Percentiles rank a stretch among this genome's conserved stretches.
Conservation (phyloP, 2,113 vertebrate species). For the Oreotrochilus melanogaster region DNA sequence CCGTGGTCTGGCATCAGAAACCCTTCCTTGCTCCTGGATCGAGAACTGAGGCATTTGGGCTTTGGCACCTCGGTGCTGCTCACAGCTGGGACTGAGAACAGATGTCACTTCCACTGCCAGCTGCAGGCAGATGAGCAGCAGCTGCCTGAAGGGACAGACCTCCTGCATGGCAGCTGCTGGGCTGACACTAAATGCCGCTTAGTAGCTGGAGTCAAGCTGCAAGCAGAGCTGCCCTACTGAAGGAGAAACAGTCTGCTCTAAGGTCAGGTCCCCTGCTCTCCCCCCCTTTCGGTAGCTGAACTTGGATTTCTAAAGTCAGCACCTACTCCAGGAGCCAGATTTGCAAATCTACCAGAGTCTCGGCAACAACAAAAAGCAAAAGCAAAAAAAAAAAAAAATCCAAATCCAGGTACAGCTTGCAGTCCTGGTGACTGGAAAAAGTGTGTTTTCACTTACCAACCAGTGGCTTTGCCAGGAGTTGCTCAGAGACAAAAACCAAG, state of each 20-base stretch:
- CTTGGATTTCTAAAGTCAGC: background rate
- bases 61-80: constrained; percentile 40
- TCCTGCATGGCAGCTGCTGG: constrained; percentile 56
- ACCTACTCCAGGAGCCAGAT: background rate
- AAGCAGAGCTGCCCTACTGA: background rate
- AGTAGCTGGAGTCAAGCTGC: background rate
- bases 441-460: constrained; percentile 54
- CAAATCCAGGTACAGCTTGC: background rate
- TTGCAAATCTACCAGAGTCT: background rate
- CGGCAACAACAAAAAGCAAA: background rate
- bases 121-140: constrained; percentile 64
- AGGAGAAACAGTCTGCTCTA: background rate
- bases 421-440: background rate
- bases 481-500: constrained; percentile 10
- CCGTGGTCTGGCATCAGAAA: constrained; percentile 70
- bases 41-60: constrained; percentile 60
- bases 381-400: background rate
- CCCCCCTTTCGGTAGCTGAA: background rate
- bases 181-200: background rate
- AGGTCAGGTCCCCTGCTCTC: background rate
- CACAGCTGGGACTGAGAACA: constrained; percentile 62
- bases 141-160: constrained; percentile 42
- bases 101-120: constrained; percentile 69
- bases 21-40: constrained; percentile 63
- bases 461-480: constrained; percentile 20